Evolutionary conservation across 1,140 invertebrate genomes (phyloP).

Genomic region (Dermatophagoides farinae): DNA sequence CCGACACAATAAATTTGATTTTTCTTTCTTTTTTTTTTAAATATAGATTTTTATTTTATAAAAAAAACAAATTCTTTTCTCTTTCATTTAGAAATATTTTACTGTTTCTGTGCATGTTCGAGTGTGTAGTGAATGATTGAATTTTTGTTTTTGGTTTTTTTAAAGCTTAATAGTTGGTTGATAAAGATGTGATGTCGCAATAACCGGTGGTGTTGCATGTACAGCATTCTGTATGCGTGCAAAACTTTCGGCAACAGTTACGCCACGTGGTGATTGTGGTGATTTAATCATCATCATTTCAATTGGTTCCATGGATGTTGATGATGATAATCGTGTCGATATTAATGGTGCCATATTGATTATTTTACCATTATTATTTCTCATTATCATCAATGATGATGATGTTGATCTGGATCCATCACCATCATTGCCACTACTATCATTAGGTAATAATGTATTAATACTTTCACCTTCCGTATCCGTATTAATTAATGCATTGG

Average conservation of each 20-base stretch:
- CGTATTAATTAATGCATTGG: too few species aligned
- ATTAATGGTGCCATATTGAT: neutral
- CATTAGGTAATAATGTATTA: too few species aligned
- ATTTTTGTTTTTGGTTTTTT: too few species aligned
- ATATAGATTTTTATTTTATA: too few species aligned
- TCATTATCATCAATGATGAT: neutral
- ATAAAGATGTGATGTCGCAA: neutral
- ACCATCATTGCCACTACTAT: too few species aligned
- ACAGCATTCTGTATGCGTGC: neutral
- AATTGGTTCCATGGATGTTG: neutral
- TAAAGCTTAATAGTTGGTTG: too few species aligned
- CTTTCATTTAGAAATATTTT: neutral
- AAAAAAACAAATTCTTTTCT: neutral
- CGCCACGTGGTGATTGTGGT: neutral
- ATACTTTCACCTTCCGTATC: too few species aligned
- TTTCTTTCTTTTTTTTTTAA: neutral
- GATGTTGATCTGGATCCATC: too few species aligned
- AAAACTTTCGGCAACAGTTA: neutral
- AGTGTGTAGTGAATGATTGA: too few species aligned
- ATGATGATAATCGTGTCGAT: neutral
- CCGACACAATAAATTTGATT: neutral
- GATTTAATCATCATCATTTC: neutral
- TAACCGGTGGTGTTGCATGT: conserved; percentile 2
- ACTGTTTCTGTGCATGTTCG: too few species aligned
- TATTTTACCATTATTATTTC: neutral